Evolutionary conservation across 2,888 invertebrate species (phyloP).

Genomic region (Scaptomyza tumidula): DNA sequence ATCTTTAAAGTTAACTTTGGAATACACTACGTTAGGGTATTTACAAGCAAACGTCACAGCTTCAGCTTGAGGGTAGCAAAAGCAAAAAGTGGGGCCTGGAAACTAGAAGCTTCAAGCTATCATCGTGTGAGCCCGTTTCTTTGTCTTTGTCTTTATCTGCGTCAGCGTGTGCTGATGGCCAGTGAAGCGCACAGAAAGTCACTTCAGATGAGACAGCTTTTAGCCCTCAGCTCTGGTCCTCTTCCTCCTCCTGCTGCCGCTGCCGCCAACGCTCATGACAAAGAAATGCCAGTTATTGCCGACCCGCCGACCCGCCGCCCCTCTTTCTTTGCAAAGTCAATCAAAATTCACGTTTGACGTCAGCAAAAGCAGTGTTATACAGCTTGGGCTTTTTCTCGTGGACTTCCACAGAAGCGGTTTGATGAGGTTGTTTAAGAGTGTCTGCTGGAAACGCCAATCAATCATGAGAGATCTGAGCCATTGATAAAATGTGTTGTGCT

Average conservation of each 20-base stretch:
- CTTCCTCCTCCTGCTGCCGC: slow-evolving; percentile 3
- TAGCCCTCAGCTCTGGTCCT: background rate
- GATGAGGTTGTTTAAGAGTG: slow-evolving; percentile 40
- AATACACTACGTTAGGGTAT: slow-evolving; percentile 23
- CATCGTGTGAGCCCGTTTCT: slow-evolving; percentile 29
- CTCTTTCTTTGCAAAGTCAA: background rate
- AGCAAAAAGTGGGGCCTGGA: slow-evolving; percentile 27
- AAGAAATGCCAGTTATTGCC: slow-evolving; percentile 59
- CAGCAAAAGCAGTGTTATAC: slow-evolving; percentile 32
- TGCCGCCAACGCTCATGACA: slow-evolving; percentile 54
- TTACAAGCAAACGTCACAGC: slow-evolving; percentile 25
- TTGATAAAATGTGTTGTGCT: slow-evolving; percentile 34
- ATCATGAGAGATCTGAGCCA: slow-evolving; percentile 48
- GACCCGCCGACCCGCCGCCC: too few species aligned
- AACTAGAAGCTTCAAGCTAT: slow-evolving; percentile 26
- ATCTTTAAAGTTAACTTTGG: background rate
- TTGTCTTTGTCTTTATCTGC: slow-evolving; percentile 41
- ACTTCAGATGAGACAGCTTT: slow-evolving; percentile 18
- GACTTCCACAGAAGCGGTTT: slow-evolving; percentile 36
- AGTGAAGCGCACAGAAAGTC: slow-evolving; percentile 55
- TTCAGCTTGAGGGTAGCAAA: slow-evolving; percentile 9
- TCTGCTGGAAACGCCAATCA: slow-evolving; percentile 28
- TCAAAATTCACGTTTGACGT: slow-evolving; percentile 57
- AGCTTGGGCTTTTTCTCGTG: slow-evolving; percentile 52
- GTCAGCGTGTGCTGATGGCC: slow-evolving; percentile 44